Evolutionary conservation across 2,797 vertebrate genomes (phyloP), one percentile per base, ranked within the genome.

Genomic region (Chromis chromis): DNA sequence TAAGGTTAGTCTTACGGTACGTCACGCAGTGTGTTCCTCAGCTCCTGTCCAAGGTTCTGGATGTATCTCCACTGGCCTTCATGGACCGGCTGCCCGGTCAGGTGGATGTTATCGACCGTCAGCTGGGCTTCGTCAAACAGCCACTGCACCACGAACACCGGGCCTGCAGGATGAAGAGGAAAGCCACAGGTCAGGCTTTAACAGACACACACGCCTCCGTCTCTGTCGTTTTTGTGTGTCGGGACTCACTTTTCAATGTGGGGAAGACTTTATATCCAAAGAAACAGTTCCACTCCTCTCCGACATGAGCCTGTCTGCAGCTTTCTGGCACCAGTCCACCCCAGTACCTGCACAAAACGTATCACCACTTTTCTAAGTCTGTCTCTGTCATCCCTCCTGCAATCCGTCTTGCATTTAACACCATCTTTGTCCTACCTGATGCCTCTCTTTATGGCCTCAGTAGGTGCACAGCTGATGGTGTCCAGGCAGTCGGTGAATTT

Each of bases 221-320:
- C n/a, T 58, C 25, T 1, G 5, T 46, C 10, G 2, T 42, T 1
- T 57, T 2, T 2, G 4, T 28, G 39, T 27, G 57, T n/a, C 4
- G 2, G 40, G 42, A 90, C 96, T 96, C 92, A 98, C 97, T 97
- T 92, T 95, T 96, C 79, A 99, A 90, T 0, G 96, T 97, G 0
- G 97, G 96, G 82, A 96, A 97, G 71, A 98, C 92, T 91, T 97
- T 98, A 85, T 99, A 98, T 3, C 97, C 97, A 42, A 98, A 98
- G 89, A 98, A 98, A 78, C 98, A 98, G 77, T 97, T 97, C 97
- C 97, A 98, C 79, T 99, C 97, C 39, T 98, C 96, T 42, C 96
- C 97, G 3, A 94, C 91, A 69, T 96, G 95, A 78, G 95, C 95
- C 70, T 95, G 95, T 68, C 94, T 95, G 76, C 98, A 99, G 90